phyloP scores from a whole-genome alignment of 2,113 vertebrate genomes.

The Bubo scandiacus region DNA sequence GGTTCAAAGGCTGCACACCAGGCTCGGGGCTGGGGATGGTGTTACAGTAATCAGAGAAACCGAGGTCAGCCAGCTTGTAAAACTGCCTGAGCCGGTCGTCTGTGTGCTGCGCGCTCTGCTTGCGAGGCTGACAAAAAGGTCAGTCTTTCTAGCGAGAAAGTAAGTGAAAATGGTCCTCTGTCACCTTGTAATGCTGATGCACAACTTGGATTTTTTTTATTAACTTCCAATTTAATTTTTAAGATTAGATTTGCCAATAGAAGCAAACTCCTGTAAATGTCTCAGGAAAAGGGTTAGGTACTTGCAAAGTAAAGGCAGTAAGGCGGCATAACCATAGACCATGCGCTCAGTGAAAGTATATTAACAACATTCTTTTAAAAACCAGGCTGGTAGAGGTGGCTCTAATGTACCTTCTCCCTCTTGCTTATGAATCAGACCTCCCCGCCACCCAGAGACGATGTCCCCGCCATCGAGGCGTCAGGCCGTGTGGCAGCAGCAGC shows the following conservation, averaged over 20 bases:
- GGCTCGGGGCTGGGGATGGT: slow-evolving; percentile 6
- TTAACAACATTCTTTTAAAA: background rate
- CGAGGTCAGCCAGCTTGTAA: background rate
- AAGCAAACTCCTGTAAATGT: background rate
- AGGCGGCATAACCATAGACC: fast-evolving
- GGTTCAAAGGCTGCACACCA: background rate
- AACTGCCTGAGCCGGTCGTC: background rate
- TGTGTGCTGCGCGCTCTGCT: fast-evolving
- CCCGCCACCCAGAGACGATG: background rate
- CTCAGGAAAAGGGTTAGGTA: background rate
- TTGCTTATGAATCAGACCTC: background rate
- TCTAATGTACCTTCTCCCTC: background rate
- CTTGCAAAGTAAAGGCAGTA: background rate
- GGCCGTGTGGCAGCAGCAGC: background rate
- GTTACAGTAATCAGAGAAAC: slow-evolving; percentile 27
- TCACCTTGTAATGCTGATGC: background rate
- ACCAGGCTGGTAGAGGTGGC: background rate
- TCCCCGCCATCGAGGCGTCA: background rate
- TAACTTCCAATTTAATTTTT: background rate
- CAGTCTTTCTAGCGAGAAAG: background rate
- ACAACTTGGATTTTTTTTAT: background rate
- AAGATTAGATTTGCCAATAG: background rate
- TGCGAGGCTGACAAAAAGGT: background rate
- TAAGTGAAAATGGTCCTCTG: background rate
- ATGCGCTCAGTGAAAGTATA: background rate